A percentile compares a stretch with the other conserved stretches of the same genome.
phyloP scores from a whole-genome alignment of 37 sponge, comb jelly and placozoan genomes.

The Aphrocallistes beatrix region DNA sequence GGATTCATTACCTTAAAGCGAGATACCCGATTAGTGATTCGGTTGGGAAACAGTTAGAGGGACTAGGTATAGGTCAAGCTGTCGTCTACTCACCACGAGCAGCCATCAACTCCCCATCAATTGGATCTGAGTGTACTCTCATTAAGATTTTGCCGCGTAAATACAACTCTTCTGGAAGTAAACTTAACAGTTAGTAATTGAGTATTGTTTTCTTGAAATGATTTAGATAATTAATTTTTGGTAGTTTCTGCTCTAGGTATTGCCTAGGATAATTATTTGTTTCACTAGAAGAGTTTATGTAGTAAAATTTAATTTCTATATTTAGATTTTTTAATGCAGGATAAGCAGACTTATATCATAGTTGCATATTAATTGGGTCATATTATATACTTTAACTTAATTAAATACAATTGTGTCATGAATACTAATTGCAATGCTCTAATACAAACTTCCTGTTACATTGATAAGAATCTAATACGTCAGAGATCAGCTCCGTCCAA shows the following conservation, averaged over 20 bases:
- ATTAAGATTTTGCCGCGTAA: neutral
- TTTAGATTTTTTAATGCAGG: too few relatives aligned
- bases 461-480: too few relatives aligned
- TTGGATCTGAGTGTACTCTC: neutral
- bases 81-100: neutral
- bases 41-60: neutral
- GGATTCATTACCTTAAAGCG: neutral
- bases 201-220: too few relatives aligned
- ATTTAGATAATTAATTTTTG: neutral
- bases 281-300: too few relatives aligned
- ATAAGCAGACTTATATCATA: too few relatives aligned
- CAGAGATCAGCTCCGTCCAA: too few relatives aligned
- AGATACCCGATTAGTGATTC: neutral
- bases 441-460: neutral
- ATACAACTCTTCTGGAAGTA: conserved; percentile 3
- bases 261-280: too few relatives aligned
- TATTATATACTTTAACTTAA: neutral
- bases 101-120: neutral
- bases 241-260: neutral
- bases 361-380: too few relatives aligned
- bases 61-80: neutral
- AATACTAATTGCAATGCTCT: neutral
- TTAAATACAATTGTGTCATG: neutral
- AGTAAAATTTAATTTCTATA: too few relatives aligned
- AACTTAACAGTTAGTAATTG: neutral